Percentiles rank a stretch among this genome's conserved stretches.
phyloP scores from a whole-genome alignment of 2,113 vertebrate species.

The Apodemus sylvaticus region DNA sequence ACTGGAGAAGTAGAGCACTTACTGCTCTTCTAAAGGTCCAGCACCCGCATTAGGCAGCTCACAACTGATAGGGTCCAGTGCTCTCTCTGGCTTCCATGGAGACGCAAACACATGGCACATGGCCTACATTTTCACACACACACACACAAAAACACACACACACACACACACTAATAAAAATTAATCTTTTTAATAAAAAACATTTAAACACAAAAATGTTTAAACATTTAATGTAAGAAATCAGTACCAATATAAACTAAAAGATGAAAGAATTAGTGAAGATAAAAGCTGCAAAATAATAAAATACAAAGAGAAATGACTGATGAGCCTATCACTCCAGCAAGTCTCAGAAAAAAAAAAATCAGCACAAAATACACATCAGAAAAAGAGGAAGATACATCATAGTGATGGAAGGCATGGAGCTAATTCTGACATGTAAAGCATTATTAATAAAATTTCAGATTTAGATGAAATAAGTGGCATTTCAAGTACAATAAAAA shows the following conservation, averaged over 20 bases:
- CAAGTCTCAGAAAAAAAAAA: constrained; percentile 21
- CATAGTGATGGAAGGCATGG: neutral
- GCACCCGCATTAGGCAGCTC: neutral
- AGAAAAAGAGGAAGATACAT: constrained; percentile 11
- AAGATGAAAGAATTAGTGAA: constrained; percentile 42
- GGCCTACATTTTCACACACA: neutral
- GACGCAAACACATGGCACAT: neutral
- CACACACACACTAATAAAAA: neutral
- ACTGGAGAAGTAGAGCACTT: neutral
- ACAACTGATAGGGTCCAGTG: neutral
- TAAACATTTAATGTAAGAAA: constrained; percentile 21
- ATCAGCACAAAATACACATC: neutral
- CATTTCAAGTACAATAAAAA: constrained; percentile 46
- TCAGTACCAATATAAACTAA: constrained; percentile 24
- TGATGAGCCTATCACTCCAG: neutral
- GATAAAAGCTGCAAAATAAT: constrained; percentile 54
- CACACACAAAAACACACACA: neutral
- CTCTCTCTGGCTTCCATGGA: neutral
- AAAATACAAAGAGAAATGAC: constrained; percentile 32
- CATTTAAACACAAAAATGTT: neutral
- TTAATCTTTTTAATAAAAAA: neutral
- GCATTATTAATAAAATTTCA: constrained; percentile 33
- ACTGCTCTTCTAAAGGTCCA: neutral
- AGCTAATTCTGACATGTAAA: constrained; percentile 42
- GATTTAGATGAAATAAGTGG: constrained; percentile 2